A percentile compares a stretch with the other conserved stretches of the same genome.
These are phyloP conservation scores for Elmis aenea DNA, from an alignment of 2,888 invertebrate genomes.

Conservation along the genomic window DNA sequence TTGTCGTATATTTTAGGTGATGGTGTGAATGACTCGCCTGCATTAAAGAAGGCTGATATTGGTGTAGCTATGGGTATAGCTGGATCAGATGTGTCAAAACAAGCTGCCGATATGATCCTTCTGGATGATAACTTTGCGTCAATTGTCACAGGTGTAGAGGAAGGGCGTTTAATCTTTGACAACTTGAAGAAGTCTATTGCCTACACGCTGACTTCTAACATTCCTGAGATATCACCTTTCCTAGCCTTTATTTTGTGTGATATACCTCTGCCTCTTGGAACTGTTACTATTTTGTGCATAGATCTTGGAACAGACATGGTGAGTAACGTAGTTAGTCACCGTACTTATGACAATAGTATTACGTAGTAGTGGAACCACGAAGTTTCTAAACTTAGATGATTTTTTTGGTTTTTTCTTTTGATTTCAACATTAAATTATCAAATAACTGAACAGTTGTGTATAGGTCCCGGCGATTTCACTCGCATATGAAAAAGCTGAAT, in stretches of 20 bases:
- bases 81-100: conserved; percentile 92
- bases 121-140: conserved; percentile 99
- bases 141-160: conserved; percentile 93
- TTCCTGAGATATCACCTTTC: conserved; percentile 98
- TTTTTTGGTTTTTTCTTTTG: no score
- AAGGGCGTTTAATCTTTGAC: conserved; percentile 94
- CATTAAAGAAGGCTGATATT: conserved; percentile 88
- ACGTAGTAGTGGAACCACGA: no score
- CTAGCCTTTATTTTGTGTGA: conserved; percentile 93
- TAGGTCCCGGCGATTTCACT: conserved; percentile 89
- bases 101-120: conserved; percentile 99
- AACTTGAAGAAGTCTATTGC: conserved; percentile 98
- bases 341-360: no score
- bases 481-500: conserved; percentile 87
- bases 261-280: conserved; percentile 91
- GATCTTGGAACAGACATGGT: conserved; percentile 99
- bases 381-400: no score
- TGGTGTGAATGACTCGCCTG: conserved; percentile 91
- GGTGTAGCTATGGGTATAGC: conserved; percentile 94
- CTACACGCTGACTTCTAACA: conserved; percentile 94
- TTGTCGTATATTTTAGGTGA: conserved; percentile 59
- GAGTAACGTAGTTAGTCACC: no score
- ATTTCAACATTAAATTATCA: no score
- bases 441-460: conserved; percentile 23
- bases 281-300: conserved; percentile 97